These are phyloP conservation scores for Solenodon paradoxus DNA, from an alignment of 2,113 vertebrate species.

Conservation along the genomic window DNA sequence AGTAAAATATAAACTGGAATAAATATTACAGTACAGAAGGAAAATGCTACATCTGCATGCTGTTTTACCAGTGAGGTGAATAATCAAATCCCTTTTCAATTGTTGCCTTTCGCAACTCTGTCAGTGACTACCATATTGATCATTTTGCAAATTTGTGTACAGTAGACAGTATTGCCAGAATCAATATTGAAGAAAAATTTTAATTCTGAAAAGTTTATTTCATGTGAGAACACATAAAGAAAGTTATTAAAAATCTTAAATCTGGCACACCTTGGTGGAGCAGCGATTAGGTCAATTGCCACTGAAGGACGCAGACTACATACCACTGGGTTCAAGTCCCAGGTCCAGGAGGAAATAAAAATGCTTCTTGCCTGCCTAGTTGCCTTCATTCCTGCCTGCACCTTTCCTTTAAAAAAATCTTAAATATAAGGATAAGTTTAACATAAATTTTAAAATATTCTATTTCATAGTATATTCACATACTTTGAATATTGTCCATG, in stretches of 20 bases:
- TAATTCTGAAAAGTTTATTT: neutral
- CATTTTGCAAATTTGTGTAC: neutral
- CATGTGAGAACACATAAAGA: neutral
- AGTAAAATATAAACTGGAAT: neutral
- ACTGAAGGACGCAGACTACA: too few relatives aligned
- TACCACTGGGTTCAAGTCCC: too few relatives aligned
- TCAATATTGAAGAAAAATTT: neutral
- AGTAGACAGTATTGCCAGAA: neutral
- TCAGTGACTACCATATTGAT: neutral
- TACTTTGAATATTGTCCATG: neutral
- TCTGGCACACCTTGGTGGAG: too few relatives aligned
- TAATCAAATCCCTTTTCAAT: neutral
- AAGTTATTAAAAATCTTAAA: neutral
- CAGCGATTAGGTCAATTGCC: too few relatives aligned
- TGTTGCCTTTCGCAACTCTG: neutral
- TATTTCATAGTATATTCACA: neutral
- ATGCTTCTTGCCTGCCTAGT: too few relatives aligned
- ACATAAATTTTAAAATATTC: neutral
- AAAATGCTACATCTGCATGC: too few relatives aligned
- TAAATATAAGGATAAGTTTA: neutral
- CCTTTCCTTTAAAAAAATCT: too few relatives aligned
- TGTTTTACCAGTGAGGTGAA: too few relatives aligned
- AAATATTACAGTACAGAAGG: neutral
- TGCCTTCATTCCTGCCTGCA: too few relatives aligned
- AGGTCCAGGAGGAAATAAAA: too few relatives aligned